phyloP scores from a whole-genome alignment of 1,140 invertebrate genomes.

The Zaprionus africanus region DNA sequence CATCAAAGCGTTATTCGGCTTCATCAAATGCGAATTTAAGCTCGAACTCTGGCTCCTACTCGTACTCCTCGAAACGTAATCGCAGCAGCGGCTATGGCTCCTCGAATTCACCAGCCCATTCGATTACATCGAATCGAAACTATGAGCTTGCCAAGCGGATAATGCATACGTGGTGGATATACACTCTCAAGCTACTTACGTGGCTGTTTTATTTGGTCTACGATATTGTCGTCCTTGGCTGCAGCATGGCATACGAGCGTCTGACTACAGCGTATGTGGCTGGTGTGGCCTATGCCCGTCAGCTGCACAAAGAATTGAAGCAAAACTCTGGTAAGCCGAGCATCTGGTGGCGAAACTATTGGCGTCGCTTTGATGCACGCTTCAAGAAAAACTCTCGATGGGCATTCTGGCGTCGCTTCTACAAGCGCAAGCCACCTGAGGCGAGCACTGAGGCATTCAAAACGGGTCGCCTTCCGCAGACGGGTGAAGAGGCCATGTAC shows the following conservation, averaged over 20 bases:
- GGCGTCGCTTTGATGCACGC: slow-evolving; percentile 75
- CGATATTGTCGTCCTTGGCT: slow-evolving; percentile 91
- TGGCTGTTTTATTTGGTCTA: slow-evolving; percentile 92
- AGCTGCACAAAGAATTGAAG: slow-evolving; percentile 75
- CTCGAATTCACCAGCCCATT: slow-evolving; percentile 68
- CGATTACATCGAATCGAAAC: slow-evolving; percentile 67
- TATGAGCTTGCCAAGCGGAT: slow-evolving; percentile 80
- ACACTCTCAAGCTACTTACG: slow-evolving; percentile 88
- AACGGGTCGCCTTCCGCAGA: slow-evolving; percentile 89
- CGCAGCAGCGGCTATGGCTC: slow-evolving; percentile 58
- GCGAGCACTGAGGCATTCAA: slow-evolving; percentile 63
- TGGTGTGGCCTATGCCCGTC: slow-evolving; percentile 56
- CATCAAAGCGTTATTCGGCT: slow-evolving; percentile 78
- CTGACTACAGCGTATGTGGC: slow-evolving; percentile 62
- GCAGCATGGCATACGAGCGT: slow-evolving; percentile 89
- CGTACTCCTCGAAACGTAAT: slow-evolving; percentile 76
- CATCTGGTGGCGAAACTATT: slow-evolving; percentile 77
- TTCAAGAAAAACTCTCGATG: slow-evolving; percentile 79
- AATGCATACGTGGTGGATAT: slow-evolving; percentile 87
- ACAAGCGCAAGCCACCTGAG: slow-evolving; percentile 74
- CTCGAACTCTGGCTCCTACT: slow-evolving; percentile 71
- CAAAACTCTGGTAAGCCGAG: slow-evolving; percentile 81
- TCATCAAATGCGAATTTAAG: slow-evolving; percentile 68
- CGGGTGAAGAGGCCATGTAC: slow-evolving; percentile 97
- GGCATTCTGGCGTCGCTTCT: slow-evolving; percentile 81